Evolutionary conservation across 2,797 vertebrate genomes (phyloP), one percentile per base, ranked within the genome.

Genomic region (Bufotes viridis): DNA sequence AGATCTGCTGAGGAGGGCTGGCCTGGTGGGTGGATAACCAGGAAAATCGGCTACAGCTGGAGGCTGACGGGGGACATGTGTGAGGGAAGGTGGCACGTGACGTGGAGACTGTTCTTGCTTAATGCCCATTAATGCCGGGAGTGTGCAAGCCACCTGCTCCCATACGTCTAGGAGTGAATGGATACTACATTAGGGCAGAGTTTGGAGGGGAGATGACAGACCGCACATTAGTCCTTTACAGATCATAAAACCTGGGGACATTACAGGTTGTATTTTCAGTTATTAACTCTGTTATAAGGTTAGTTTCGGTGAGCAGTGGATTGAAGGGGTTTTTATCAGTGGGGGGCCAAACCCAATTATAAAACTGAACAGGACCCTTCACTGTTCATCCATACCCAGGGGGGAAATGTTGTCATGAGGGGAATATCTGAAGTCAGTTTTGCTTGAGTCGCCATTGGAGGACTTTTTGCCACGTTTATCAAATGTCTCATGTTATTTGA

Each of bases 1-100:
- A 70, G 63, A 81, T 81, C 42, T 26, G 24, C 65, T 72, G 81
- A 70, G 24, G 72, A 58, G 22, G 26, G 26, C 67, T 60, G 82
- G 15, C 20, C 49, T 22, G 49, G 4, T 6, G 11, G 17, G 72
- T 53, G 11, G 20, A 76, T n/a, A 51, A n/a, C 74, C 49, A 76
- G 34, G 29, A 18, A 70, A 20, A 74, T 53, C 18, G 18, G 49
- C 42, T 22, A 51, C 34, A 74, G 42, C 34, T 22, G 70, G 34
- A 74, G 29, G 69, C 7, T 49, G 34, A 74, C 42, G 22, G 42
- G 42, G 70, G 29, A 49, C 70, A 11, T 42, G 15, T 72, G 29
- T 72, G 15, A 69, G 29, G 15, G 29, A 7, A 42, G 18, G 69
- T 17, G 42, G n/a, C 74, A 75, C 42, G 10, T 74, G 72, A 22